phyloP scores from a whole-genome alignment of 2,888 invertebrate genomes.

The Epistrophe grossulariae region DNA sequence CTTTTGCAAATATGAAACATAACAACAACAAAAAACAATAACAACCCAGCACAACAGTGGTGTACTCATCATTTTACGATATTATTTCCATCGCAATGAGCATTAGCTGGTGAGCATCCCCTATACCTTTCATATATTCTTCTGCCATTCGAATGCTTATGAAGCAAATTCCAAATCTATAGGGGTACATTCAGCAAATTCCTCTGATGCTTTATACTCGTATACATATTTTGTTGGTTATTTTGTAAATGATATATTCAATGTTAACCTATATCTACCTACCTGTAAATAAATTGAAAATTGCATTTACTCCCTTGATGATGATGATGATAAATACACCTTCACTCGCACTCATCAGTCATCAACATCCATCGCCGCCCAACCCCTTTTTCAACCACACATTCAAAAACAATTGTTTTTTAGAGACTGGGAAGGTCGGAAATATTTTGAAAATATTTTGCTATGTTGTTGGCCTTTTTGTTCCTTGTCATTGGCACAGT shows the following conservation, averaged over 20 bases:
- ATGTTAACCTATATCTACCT: constrained; percentile 4
- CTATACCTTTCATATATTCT: background rate
- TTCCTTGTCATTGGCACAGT: constrained; percentile 16
- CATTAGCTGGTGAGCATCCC: background rate
- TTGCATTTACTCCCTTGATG: constrained; percentile 27
- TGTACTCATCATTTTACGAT: constrained; percentile 40
- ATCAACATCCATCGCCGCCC: background rate
- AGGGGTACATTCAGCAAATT: constrained; percentile 28
- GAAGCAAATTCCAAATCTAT: constrained; percentile 27
- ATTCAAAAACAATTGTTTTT: constrained; percentile 28
- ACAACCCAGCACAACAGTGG: background rate
- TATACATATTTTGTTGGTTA: background rate
- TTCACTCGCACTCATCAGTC: background rate
- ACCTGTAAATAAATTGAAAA: constrained; percentile 53
- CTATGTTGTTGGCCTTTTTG: constrained; percentile 16
- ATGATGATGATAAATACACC: constrained; percentile 18
- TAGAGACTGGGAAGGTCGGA: constrained; percentile 4
- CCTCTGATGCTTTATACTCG: background rate
- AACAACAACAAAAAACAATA: constrained; percentile 4
- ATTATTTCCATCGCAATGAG: constrained; percentile 26
- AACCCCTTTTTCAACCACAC: background rate
- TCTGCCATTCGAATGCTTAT: background rate
- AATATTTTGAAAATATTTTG: constrained; percentile 40
- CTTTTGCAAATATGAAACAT: background rate
- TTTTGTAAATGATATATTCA: constrained; percentile 46